These are phyloP conservation scores for Oxyruncus cristatus DNA, from an alignment of 2,113 vertebrate species.

Conservation along the genomic window DNA sequence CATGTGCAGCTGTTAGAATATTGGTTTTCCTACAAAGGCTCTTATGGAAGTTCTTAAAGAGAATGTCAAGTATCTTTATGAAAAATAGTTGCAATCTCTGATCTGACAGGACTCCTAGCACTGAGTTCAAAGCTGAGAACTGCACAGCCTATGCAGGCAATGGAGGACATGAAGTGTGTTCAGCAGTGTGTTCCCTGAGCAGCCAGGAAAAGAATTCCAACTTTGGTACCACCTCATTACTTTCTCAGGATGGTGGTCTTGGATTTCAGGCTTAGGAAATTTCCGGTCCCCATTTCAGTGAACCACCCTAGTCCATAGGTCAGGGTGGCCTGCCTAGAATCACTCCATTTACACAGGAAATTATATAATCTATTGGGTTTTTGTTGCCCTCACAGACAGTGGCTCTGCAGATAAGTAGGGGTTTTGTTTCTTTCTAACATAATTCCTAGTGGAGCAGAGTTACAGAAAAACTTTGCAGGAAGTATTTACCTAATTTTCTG, in stretches of 20 bases:
- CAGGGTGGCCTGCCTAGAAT: background rate
- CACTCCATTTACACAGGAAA: background rate
- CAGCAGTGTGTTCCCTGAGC: background rate
- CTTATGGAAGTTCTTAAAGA: background rate
- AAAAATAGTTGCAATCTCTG: background rate
- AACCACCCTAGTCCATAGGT: background rate
- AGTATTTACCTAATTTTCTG: background rate
- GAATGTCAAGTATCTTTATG: background rate
- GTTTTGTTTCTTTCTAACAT: background rate
- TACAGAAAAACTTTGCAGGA: background rate
- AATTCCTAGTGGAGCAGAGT: background rate
- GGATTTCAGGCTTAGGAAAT: background rate
- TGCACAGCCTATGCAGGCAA: background rate
- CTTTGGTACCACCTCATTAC: background rate
- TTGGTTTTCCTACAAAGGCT: background rate
- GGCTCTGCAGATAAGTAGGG: background rate
- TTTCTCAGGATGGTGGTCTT: background rate
- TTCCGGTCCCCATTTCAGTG: background rate
- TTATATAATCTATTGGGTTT: background rate
- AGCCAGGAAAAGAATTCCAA: background rate
- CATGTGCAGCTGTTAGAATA: background rate
- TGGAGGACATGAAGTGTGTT: background rate
- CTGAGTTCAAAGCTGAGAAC: background rate
- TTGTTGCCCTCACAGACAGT: background rate
- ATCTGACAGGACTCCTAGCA: background rate